Evolutionary conservation across 2,113 vertebrate species (phyloP).

Genomic region (Thunnus maccoyii): DNA sequence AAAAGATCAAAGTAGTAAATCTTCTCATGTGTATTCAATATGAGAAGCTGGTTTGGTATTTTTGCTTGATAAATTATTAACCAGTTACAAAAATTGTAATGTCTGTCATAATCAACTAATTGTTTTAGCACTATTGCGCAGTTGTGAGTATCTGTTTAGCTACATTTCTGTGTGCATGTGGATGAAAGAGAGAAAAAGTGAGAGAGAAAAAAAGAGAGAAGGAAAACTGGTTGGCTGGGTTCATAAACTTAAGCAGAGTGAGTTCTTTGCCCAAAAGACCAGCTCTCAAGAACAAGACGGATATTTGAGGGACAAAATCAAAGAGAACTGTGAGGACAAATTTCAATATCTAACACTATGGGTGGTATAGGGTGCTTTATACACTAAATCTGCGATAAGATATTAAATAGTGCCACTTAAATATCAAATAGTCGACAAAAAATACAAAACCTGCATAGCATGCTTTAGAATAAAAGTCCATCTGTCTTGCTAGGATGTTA

Average conservation of each 20-base stretch:
- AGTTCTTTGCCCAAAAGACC: constrained; percentile 15
- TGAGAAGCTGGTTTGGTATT: not conserved
- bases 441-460: constrained; percentile 18
- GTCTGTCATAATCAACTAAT: not conserved
- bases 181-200: not conserved
- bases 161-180: not conserved
- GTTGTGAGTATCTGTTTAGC: constrained; percentile 10
- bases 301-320: constrained; percentile 26
- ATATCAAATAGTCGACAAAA: constrained; percentile 26
- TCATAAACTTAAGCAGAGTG: not conserved
- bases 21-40: not conserved
- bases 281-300: constrained; percentile 18
- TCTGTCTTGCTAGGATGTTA: constrained; percentile 29
- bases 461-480: constrained; percentile 26
- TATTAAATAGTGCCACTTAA: constrained; percentile 17
- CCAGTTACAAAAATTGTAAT: not conserved
- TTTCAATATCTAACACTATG: constrained; percentile 3
- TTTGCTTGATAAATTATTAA: not conserved
- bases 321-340: constrained; percentile 1
- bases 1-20: not conserved
- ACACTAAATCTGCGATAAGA: constrained; percentile 2
- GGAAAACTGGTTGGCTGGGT: not conserved
- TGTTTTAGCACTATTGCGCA: not conserved
- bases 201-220: not conserved
- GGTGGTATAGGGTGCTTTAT: constrained; percentile 1